These are phyloP conservation scores for Lordiphosa fenestrarum DNA, from an alignment of 2,888 invertebrate species.

Conservation along the genomic window DNA sequence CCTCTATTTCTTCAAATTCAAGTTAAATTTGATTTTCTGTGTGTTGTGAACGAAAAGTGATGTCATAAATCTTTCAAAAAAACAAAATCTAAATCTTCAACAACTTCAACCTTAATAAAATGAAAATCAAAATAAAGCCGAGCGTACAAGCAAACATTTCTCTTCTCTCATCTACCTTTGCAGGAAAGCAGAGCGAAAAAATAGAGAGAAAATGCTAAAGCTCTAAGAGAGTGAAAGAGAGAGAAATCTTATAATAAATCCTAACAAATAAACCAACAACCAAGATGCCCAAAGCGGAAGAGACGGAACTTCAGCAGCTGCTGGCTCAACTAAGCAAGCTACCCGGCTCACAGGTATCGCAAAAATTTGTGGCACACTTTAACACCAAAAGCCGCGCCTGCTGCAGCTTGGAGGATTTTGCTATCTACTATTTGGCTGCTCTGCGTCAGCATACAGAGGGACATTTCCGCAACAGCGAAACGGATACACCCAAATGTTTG, in stretches of 20 bases:
- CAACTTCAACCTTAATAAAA: conserved; percentile 25
- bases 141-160: conserved; percentile 66
- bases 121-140: conserved; percentile 24
- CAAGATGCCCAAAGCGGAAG: conserved; percentile 23
- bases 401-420: conserved; percentile 81
- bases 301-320: conserved; percentile 41
- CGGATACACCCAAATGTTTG: conserved; percentile 60
- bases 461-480: conserved; percentile 72
- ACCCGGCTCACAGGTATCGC: conserved; percentile 21
- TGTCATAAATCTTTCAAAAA: conserved; percentile 31
- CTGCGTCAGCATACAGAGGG: conserved; percentile 82
- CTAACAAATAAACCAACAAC: conserved; percentile 3
- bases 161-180: conserved; percentile 75
- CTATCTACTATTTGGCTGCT: conserved; percentile 82
- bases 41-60: conserved; percentile 41
- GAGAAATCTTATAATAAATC: conserved; percentile 20
- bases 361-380: conserved; percentile 52
- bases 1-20: not conserved
- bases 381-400: conserved; percentile 7
- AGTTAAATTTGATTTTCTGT: conserved; percentile 34
- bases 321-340: conserved; percentile 36
- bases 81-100: conserved; percentile 2
- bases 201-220: conserved; percentile 21
- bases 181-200: conserved; percentile 52
- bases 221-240: conserved; percentile 23